A percentile compares a stretch with the other conserved stretches of the same genome.
These are phyloP conservation scores for Autographa pulchrina DNA, from an alignment of 2,888 invertebrate genomes.

Conservation along the genomic window DNA sequence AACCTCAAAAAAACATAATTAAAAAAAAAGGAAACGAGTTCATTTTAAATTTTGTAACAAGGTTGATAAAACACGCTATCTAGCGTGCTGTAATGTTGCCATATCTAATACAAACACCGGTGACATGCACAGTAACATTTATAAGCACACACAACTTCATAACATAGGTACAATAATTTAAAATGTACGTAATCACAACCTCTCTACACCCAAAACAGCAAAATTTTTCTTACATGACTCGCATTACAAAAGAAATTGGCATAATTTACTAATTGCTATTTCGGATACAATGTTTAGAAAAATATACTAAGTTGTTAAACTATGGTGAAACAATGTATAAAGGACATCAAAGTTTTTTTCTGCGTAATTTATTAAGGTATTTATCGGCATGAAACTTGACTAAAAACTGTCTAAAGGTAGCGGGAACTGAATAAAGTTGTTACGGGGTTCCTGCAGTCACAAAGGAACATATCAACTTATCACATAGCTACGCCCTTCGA, in stretches of 20 bases:
- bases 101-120: slow-evolving; percentile 22
- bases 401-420: not conserved
- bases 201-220: slow-evolving; percentile 65
- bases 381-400: not conserved
- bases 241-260: slow-evolving; percentile 41
- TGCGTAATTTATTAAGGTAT: not conserved
- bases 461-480: no score
- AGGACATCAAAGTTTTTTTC: slow-evolving; percentile 13
- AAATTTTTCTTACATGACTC: slow-evolving; percentile 54
- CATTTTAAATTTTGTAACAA: slow-evolving; percentile 34
- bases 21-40: slow-evolving; percentile 3
- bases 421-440: no score
- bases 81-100: slow-evolving; percentile 36
- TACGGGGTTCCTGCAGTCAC: no score
- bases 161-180: slow-evolving; percentile 63
- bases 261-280: slow-evolving; percentile 60
- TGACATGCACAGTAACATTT: slow-evolving; percentile 40
- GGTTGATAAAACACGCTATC: slow-evolving; percentile 33
- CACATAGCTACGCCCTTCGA: not conserved
- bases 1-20: not conserved
- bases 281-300: slow-evolving; percentile 57
- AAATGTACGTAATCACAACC: slow-evolving; percentile 72
- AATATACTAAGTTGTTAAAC: slow-evolving; percentile 45
- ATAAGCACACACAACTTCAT: slow-evolving; percentile 49
- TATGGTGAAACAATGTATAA: slow-evolving; percentile 39